Evolutionary conservation across 2,888 invertebrate genomes (phyloP).

Genomic region (Torymus texanus): DNA sequence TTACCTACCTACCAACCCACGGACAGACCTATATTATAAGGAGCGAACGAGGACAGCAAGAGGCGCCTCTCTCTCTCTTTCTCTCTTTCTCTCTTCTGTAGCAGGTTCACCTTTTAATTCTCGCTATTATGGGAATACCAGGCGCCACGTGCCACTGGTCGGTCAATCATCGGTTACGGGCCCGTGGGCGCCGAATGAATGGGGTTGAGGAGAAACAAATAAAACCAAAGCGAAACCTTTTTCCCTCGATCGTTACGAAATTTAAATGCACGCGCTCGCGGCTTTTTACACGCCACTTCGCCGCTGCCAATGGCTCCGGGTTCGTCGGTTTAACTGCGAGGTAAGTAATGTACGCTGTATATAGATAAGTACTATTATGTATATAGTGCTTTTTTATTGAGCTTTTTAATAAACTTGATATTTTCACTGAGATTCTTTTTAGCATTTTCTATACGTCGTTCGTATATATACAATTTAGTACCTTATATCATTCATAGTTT

Average conservation of each 20-base stretch:
- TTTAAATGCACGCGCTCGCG: too few species aligned
- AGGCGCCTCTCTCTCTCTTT: neutral
- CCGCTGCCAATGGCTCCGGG: too few species aligned
- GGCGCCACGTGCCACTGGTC: constrained; percentile 63
- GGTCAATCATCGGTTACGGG: constrained; percentile 9
- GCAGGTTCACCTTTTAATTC: constrained; percentile 64
- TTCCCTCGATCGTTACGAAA: too few species aligned
- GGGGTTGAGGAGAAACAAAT: neutral
- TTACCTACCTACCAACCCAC: constrained; percentile 42
- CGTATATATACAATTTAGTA: too few species aligned
- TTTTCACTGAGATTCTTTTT: too few species aligned
- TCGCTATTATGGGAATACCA: constrained; percentile 68
- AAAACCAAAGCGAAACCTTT: neutral
- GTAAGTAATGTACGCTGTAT: too few species aligned
- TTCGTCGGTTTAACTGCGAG: neutral
- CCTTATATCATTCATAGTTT: too few species aligned
- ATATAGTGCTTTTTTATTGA: too few species aligned
- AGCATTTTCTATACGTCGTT: too few species aligned
- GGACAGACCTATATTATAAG: constrained; percentile 29
- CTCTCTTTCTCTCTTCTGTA: constrained; percentile 3
- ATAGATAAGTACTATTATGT: too few species aligned
- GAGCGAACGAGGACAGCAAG: constrained; percentile 48
- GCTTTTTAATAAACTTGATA: too few species aligned
- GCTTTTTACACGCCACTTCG: too few species aligned
- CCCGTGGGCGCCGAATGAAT: neutral